Base-by-base conservation (phyloP, 1,140 invertebrate genomes). In the Drosophila tsacasi region DNA sequence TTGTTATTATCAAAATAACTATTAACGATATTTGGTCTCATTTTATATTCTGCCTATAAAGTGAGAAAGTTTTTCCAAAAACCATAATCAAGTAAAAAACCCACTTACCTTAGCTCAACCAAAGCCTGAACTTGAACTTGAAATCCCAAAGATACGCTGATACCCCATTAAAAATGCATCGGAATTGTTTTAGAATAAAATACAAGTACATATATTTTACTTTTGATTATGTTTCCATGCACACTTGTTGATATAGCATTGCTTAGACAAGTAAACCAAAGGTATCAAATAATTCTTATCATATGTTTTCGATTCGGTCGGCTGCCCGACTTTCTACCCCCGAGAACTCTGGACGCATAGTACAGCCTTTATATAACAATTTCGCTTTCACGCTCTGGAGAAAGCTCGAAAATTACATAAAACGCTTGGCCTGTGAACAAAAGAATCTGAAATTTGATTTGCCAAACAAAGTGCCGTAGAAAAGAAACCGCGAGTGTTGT, bases 171-270 rank as follows among this genome's bases (percentile, higher is more conserved):
- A 65, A 35, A 35, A n/a, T 9, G 17, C 25, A 27, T 25, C 1
- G 2, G n/a, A 49, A 37, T 27, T 46, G n/a, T 19, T 50, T 40
- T 66, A 42, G 60, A 47, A 79, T 72, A 78, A 74, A 74, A 85
- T 76, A 86, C 52, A 67, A 74, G 57, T 60, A 61, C 67, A 81
- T 78, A 81, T 87, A 81, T 89, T 75, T 84, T 84, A 76, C 74
- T 85, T 84, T 89, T 90, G 85, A 89, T 90, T 89, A 90, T 84
- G 84, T 81, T 87, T 89, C 55, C 73, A 87, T 87, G 81, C 64
- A 89, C 85, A 80, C 55, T 79, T 57, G 59, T 73, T 84, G 73
- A 75, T 83, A 81, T 57, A 71, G 44, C 46, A 62, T 64, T 54
- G 71, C 64, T 69, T 78, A 78, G 23, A 40, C 32, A 40, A 75